phyloP scores from a whole-genome alignment of 2,888 invertebrate species.

The Agapetus fuscipes region DNA sequence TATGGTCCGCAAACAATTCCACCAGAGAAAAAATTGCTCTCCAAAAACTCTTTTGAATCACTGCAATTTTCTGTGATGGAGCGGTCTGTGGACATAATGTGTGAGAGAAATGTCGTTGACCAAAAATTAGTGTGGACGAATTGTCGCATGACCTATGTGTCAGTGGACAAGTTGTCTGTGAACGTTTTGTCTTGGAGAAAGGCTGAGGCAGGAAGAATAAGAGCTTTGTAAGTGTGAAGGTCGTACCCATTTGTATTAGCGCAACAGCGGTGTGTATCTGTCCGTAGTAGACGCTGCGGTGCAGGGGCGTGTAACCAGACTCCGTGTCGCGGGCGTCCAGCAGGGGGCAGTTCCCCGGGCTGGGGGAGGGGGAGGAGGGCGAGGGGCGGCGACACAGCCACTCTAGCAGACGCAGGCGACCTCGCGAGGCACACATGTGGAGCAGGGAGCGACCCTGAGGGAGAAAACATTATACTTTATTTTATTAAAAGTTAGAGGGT shows the following conservation, averaged over 20 bases:
- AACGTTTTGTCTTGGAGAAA: no score
- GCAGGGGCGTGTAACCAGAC: conserved; percentile 72
- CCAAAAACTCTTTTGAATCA: no score
- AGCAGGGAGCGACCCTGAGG: conserved; percentile 65
- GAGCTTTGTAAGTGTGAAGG: no score
- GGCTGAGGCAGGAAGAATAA: no score
- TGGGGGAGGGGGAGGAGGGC: neutral
- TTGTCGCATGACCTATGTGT: no score
- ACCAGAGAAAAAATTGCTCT: no score
- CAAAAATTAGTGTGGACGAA: no score
- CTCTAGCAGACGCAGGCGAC: conserved; percentile 54
- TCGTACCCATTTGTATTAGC: conserved; percentile 54
- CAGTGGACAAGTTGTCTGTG: no score
- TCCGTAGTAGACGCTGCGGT: conserved; percentile 74
- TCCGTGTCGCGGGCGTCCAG: conserved; percentile 57
- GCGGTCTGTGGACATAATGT: no score
- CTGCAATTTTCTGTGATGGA: no score
- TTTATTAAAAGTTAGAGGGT: neutral
- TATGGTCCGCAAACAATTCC: no score
- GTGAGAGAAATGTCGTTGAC: no score
- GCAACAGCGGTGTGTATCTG: conserved; percentile 64
- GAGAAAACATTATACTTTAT: conserved; percentile 3
- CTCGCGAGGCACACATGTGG: conserved; percentile 70
- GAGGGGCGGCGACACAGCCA: conserved; percentile 60
- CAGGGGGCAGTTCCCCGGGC: conserved; percentile 37